These are phyloP conservation scores for Neomonachus schauinslandi DNA, from an alignment of 2,113 vertebrate species.

Conservation along the genomic window DNA sequence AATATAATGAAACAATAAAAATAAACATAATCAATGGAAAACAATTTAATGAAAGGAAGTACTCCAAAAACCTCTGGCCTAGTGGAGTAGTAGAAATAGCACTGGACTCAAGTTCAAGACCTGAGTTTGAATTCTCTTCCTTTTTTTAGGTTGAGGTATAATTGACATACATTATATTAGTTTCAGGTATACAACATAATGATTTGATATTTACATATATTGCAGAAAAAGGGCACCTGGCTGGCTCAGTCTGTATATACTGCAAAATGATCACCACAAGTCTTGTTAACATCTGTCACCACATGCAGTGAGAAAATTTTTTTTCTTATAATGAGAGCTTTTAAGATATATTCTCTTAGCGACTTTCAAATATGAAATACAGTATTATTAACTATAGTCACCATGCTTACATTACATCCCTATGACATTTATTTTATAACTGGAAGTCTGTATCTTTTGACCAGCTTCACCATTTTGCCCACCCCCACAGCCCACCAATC, in stretches of 20 bases:
- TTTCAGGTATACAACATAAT: background rate
- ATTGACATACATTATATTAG: background rate
- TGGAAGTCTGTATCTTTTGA: background rate
- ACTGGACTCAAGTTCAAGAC: background rate
- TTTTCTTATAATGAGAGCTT: background rate
- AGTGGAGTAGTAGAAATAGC: background rate
- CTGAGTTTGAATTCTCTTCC: background rate
- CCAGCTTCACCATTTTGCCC: background rate
- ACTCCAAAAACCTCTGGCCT: background rate
- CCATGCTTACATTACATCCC: background rate
- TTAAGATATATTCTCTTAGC: background rate
- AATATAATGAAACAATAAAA: background rate
- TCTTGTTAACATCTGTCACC: background rate
- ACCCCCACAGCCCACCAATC: background rate
- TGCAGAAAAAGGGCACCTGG: background rate
- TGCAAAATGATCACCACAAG: background rate
- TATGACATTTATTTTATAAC: background rate
- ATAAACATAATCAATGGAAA: background rate
- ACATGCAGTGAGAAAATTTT: background rate
- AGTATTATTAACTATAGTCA: background rate
- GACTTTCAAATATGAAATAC: background rate
- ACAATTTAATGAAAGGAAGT: background rate
- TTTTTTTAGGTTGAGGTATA: background rate
- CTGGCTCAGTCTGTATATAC: background rate
- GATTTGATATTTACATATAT: background rate